Evolutionary conservation across 1,140 invertebrate genomes (phyloP).

Genomic region (Oryctes rhinoceros): DNA sequence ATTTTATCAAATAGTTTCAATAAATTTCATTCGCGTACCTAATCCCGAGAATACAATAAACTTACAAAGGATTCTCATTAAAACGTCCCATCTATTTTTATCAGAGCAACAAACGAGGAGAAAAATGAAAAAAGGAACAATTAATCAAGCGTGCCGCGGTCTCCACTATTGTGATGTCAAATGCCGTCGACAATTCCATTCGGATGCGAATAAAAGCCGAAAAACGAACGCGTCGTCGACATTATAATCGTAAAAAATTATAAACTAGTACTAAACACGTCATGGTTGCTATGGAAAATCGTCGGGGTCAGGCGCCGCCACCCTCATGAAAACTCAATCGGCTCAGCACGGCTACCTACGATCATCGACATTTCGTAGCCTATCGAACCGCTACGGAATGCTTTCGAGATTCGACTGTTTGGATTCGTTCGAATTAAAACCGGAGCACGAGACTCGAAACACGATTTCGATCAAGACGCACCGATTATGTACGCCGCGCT

Average conservation of each 20-base stretch:
- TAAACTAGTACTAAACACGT: slow-evolving; percentile 26
- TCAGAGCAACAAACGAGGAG: neutral
- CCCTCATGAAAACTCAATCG: neutral
- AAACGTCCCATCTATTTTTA: neutral
- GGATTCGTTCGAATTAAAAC: slow-evolving; percentile 5
- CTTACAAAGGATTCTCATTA: neutral
- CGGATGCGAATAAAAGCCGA: neutral
- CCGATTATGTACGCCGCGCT: no score
- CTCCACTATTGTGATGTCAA: neutral
- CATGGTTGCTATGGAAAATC: slow-evolving; percentile 26
- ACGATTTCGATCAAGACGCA: no score
- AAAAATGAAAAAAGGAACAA: neutral
- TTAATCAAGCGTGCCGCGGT: neutral
- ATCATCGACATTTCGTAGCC: neutral
- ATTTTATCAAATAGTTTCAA: neutral
- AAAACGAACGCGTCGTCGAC: neutral
- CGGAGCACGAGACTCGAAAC: neutral
- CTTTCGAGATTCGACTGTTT: slow-evolving; percentile 3
- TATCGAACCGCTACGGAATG: neutral
- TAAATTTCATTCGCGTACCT: neutral
- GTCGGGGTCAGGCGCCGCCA: slow-evolving; percentile 10
- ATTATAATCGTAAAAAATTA: slow-evolving; percentile 6
- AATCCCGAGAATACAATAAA: neutral
- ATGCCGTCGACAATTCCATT: neutral
- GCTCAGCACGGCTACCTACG: neutral